phyloP scores from a whole-genome alignment of 2,797 vertebrate species.

The Galagoides demidoff region DNA sequence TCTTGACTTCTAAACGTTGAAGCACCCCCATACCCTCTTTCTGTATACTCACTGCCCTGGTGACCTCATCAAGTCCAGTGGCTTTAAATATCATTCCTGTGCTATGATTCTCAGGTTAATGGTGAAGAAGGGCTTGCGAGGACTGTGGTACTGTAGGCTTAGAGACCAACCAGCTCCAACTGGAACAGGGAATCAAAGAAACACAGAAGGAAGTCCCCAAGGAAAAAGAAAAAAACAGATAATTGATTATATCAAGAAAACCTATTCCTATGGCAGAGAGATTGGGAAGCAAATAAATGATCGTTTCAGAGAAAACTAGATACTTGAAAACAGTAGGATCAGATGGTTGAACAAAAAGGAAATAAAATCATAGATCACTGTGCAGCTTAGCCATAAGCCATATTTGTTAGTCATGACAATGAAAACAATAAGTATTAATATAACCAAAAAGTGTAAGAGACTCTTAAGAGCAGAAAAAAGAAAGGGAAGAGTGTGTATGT shows the following conservation, averaged over 20 bases:
- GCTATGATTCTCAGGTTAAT: background rate
- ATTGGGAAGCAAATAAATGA: background rate
- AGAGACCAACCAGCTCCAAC: background rate
- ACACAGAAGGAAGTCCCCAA: background rate
- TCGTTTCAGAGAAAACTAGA: constrained; percentile 36
- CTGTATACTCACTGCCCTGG: background rate
- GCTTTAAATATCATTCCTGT: constrained; percentile 10
- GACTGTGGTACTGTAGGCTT: background rate
- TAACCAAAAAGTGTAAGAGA: background rate
- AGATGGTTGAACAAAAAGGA: background rate
- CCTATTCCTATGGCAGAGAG: constrained; percentile 1
- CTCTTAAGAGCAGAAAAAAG: background rate
- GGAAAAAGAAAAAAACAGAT: background rate
- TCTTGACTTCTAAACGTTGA: constrained; percentile 12
- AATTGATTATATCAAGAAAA: constrained; percentile 29
- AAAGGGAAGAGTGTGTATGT: background rate
- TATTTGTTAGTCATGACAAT: constrained; percentile 4
- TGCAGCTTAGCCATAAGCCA: background rate
- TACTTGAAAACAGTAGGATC: background rate
- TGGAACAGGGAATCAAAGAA: constrained; percentile 13
- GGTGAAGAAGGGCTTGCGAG: background rate
- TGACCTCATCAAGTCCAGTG: background rate
- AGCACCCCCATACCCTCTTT: background rate
- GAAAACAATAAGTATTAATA: background rate
- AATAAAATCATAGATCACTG: constrained; percentile 26